These are phyloP conservation scores for Cyprinodon diabolis DNA, from an alignment of 2,797 vertebrate genomes.

Conservation along the genomic window DNA sequence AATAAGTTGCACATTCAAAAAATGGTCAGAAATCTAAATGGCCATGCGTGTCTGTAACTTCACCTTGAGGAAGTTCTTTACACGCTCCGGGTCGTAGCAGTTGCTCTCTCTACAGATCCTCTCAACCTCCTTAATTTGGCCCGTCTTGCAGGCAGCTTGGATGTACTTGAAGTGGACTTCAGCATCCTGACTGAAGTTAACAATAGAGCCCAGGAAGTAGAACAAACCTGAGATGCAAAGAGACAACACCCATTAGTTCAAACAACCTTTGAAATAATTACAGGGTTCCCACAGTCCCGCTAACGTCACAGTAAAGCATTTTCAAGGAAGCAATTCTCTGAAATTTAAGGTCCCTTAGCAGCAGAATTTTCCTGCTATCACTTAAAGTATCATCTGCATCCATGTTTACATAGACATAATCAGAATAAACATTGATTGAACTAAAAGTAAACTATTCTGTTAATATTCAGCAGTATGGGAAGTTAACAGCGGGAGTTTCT, in stretches of 20 bases:
- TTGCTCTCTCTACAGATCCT: conserved; percentile 97
- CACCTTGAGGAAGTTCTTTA: conserved; percentile 99
- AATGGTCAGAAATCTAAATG: neutral
- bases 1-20: neutral
- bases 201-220: conserved; percentile 97
- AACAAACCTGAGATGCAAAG: conserved; percentile 86
- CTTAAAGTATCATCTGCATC: too few relatives aligned
- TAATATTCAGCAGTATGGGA: too few relatives aligned
- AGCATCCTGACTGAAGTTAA: conserved; percentile 98
- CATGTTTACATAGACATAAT: too few relatives aligned
- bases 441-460: too few relatives aligned
- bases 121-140: conserved; percentile 98
- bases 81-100: conserved; percentile 95
- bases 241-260: neutral
- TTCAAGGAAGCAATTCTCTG: too few relatives aligned
- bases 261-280: neutral
- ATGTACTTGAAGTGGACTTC: conserved; percentile 99
- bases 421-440: too few relatives aligned
- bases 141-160: conserved; percentile 95
- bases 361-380: too few relatives aligned
- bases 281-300: too few relatives aligned
- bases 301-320: too few relatives aligned
- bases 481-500: too few relatives aligned
- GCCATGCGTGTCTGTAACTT: neutral
- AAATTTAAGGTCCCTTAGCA: too few relatives aligned